A percentile compares a stretch with the other conserved stretches of the same genome.
Evolutionary conservation across 2,113 vertebrate species (phyloP).

Genomic region (Microtus richardsoni): DNA sequence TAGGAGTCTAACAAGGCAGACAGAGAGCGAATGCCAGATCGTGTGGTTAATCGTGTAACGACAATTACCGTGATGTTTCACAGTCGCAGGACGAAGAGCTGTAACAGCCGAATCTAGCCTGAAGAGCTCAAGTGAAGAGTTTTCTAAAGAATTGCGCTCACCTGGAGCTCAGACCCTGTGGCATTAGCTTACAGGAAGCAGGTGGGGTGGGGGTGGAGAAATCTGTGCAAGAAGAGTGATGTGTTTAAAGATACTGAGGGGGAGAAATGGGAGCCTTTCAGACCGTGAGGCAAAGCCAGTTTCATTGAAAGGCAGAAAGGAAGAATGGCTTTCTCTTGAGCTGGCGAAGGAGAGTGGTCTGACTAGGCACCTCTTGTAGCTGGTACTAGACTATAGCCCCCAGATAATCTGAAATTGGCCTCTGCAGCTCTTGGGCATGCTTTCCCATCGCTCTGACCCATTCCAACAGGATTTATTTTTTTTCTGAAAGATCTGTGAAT

Average conservation of each 20-base stretch:
- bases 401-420: not conserved
- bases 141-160: constrained; percentile 21
- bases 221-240: not conserved
- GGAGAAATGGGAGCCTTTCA: not conserved
- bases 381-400: not conserved
- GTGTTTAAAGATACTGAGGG: not conserved
- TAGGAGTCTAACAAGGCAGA: not conserved
- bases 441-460: not conserved
- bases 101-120: not conserved
- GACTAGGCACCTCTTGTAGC: not conserved
- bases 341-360: not conserved
- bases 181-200: not conserved
- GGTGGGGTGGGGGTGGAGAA: not conserved
- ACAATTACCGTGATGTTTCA: not conserved
- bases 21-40: not conserved
- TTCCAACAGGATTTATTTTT: not conserved
- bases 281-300: not conserved
- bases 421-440: not conserved
- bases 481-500: constrained; percentile 25
- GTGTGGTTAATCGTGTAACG: not conserved
- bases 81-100: not conserved
- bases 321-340: not conserved
- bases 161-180: not conserved
- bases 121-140: constrained; percentile 25
- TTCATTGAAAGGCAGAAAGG: not conserved